Percentiles rank a stretch among this genome's conserved stretches.
Conservation (phyloP, 1,140 invertebrate species). For the Drosophila ohnishii region DNA sequence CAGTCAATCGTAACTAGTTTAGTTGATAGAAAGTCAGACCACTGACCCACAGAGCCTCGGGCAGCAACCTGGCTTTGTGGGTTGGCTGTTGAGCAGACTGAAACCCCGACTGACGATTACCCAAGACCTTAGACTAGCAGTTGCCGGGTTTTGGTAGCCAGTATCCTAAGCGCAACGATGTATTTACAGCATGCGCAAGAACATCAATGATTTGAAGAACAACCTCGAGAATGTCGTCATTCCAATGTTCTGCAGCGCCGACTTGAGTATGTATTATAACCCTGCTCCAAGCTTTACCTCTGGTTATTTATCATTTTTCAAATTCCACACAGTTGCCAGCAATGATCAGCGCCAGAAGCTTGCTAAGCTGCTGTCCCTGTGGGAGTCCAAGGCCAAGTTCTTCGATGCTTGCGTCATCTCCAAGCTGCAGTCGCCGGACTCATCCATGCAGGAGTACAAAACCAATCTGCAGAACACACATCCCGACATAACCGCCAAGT, state of each 20-base stretch:
- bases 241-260: conserved; percentile 97
- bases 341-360: conserved; percentile 95
- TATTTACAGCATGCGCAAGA: conserved; percentile 93
- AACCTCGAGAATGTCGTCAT: conserved; percentile 96
- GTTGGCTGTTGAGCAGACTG: conserved; percentile 16
- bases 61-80: neutral
- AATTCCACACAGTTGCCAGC: conserved; percentile 85
- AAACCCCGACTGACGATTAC: conserved; percentile 7
- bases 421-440: conserved; percentile 90
- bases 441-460: conserved; percentile 93
- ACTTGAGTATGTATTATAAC: conserved; percentile 85
- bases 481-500: conserved; percentile 89
- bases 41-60: conserved; percentile 10
- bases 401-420: conserved; percentile 93
- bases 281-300: neutral
- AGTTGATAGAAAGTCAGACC: conserved; percentile 9
- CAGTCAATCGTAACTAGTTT: conserved; percentile 19
- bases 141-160: conserved; percentile 3
- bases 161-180: conserved; percentile 52
- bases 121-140: neutral
- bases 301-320: neutral
- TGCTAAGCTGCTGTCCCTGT: conserved; percentile 95
- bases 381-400: conserved; percentile 98
- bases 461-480: conserved; percentile 91
- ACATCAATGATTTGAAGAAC: conserved; percentile 95